Conservation (phyloP, 2,113 vertebrate species). For the Ageneiosus marmoratus region DNA sequence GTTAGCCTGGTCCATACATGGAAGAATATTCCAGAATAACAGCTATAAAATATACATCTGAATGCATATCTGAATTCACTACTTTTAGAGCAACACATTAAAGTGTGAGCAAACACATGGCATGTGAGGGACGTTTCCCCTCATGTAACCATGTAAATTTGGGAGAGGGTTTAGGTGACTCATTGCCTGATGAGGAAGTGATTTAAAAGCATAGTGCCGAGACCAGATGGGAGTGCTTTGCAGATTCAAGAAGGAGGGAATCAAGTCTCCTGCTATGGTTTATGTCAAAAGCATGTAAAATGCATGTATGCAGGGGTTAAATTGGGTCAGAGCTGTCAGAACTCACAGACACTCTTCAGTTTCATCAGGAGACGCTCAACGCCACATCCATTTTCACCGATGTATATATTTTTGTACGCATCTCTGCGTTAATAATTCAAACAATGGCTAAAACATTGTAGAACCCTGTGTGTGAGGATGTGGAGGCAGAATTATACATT, state of each 20-base stretch:
- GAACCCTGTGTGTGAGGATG: too few relatives aligned
- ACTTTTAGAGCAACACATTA: neutral
- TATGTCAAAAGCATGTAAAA: neutral
- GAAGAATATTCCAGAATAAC: neutral
- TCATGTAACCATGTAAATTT: constrained; percentile 29
- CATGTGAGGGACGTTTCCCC: constrained; percentile 1
- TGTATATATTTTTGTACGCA: too few relatives aligned
- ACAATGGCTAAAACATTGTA: too few relatives aligned
- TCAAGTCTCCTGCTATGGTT: neutral
- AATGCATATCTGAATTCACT: neutral
- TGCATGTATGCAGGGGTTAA: too few relatives aligned
- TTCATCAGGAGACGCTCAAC: too few relatives aligned
- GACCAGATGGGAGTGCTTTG: constrained; percentile 38
- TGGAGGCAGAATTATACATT: too few relatives aligned
- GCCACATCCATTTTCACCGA: too few relatives aligned
- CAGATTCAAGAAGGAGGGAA: constrained; percentile 32
- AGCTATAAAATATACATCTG: neutral
- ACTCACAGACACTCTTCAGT: too few relatives aligned
- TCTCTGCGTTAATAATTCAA: too few relatives aligned
- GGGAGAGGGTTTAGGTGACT: constrained; percentile 37
- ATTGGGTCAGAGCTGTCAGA: too few relatives aligned
- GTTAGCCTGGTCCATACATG: neutral
- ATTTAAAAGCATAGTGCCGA: constrained; percentile 30
- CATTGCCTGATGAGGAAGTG: constrained; percentile 43
- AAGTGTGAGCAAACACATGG: neutral